These are phyloP conservation scores for Tiliqua scincoides DNA, from an alignment of 2,113 vertebrate genomes.

Conservation along the genomic window DNA sequence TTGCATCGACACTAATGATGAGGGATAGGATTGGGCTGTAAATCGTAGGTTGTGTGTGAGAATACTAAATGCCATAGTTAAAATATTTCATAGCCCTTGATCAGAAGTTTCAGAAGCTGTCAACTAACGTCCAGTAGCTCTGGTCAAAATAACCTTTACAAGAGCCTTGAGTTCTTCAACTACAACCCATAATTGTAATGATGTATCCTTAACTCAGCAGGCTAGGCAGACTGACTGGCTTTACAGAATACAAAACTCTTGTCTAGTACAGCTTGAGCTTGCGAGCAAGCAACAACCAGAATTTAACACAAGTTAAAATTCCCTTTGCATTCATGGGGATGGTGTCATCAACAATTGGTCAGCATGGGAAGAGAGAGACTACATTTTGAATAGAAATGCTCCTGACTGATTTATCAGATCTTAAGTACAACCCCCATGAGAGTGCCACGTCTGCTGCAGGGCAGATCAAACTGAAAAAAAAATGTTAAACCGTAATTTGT, in stretches of 20 bases:
- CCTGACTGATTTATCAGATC: neutral
- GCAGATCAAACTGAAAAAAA: neutral
- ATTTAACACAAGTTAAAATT: neutral
- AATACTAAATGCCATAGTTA: neutral
- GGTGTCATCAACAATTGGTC: neutral
- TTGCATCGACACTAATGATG: too few relatives aligned
- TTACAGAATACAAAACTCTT: neutral
- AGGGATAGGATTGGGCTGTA: neutral
- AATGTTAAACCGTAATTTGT: slow-evolving; percentile 23
- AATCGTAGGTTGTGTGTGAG: neutral
- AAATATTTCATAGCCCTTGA: neutral
- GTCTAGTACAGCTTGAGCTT: neutral
- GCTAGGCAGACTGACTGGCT: neutral
- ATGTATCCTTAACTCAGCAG: neutral
- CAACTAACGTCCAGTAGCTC: neutral
- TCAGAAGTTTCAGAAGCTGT: neutral
- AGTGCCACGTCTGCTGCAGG: neutral
- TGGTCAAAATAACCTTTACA: neutral
- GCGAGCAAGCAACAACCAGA: neutral
- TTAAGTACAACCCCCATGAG: neutral
- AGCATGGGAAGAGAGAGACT: neutral
- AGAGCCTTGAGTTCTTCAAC: neutral
- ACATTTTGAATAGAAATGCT: slow-evolving; percentile 11
- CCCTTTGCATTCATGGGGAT: neutral
- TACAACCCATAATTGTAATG: neutral